These are phyloP conservation scores for Boleophthalmus pectinirostris DNA, from an alignment of 2,113 vertebrate species.

Conservation along the genomic window DNA sequence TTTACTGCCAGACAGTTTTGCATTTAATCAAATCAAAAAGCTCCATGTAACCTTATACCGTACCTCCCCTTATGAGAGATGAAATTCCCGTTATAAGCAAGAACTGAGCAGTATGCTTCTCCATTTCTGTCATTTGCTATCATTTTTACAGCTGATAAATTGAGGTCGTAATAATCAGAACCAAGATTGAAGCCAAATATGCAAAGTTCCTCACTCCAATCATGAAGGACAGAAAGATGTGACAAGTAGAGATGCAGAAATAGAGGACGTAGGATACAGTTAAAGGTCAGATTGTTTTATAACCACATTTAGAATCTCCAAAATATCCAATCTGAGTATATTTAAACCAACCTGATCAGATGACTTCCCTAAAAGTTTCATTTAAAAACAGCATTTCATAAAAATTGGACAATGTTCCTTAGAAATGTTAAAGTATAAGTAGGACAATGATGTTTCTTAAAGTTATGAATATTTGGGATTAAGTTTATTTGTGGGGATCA, in stretches of 20 bases:
- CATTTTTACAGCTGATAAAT: constrained; percentile 38
- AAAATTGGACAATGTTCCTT: neutral
- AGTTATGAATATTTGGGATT: too few species aligned
- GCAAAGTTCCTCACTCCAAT: constrained; percentile 22
- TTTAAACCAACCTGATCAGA: constrained; percentile 29
- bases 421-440: constrained; percentile 49
- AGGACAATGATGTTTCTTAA: neutral
- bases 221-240: neutral
- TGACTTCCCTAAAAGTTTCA: constrained; percentile 26
- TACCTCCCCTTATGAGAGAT: constrained; percentile 19
- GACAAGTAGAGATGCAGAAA: neutral
- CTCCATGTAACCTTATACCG: constrained; percentile 24
- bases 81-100: constrained; percentile 29
- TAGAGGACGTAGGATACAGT: neutral
- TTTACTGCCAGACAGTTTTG: neutral
- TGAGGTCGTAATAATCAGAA: constrained; percentile 23
- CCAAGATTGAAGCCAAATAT: constrained; percentile 39
- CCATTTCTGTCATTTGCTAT: constrained; percentile 32
- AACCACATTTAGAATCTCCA: neutral
- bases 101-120: constrained; percentile 16
- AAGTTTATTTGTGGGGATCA: neutral
- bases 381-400: too few species aligned
- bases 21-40: constrained; percentile 51
- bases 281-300: neutral
- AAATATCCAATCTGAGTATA: constrained; percentile 3